Evolutionary conservation across 2,888 invertebrate species (phyloP).

Genomic region (Deroplatys truncata): DNA sequence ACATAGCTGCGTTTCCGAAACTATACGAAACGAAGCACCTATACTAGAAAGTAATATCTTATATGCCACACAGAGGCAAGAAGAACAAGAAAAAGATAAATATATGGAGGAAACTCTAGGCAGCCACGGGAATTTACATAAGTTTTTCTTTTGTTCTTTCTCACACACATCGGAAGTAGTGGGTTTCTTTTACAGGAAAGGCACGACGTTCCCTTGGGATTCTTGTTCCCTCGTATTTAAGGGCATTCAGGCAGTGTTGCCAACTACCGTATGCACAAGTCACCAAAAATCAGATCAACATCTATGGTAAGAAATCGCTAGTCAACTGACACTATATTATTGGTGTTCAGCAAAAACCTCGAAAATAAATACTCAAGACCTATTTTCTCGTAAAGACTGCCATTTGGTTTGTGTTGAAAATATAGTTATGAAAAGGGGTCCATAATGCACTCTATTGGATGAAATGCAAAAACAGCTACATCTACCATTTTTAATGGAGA

Average conservation of each 20-base stretch:
- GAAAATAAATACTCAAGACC: too few relatives aligned
- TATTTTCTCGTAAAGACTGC: too few relatives aligned
- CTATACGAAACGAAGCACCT: background rate
- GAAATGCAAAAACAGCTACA: too few relatives aligned
- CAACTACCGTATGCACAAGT: too few relatives aligned
- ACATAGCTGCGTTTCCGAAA: background rate
- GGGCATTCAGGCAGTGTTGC: background rate
- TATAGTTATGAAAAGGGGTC: too few relatives aligned
- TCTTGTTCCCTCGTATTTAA: background rate
- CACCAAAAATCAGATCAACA: too few relatives aligned
- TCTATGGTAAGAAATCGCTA: too few relatives aligned
- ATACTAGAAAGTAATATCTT: background rate
- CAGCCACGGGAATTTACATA: background rate
- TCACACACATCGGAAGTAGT: background rate
- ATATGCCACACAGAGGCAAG: background rate
- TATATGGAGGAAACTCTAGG: background rate
- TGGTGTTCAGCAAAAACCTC: too few relatives aligned
- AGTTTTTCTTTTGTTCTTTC: background rate
- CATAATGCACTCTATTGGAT: too few relatives aligned
- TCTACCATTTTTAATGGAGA: too few relatives aligned
- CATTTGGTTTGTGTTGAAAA: too few relatives aligned
- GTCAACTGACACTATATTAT: too few relatives aligned
- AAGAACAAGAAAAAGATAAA: background rate
- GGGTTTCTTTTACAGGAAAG: background rate
- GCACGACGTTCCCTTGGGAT: background rate